Conservation (phyloP, 1,140 invertebrate species). For the Triops longicaudatus region DNA sequence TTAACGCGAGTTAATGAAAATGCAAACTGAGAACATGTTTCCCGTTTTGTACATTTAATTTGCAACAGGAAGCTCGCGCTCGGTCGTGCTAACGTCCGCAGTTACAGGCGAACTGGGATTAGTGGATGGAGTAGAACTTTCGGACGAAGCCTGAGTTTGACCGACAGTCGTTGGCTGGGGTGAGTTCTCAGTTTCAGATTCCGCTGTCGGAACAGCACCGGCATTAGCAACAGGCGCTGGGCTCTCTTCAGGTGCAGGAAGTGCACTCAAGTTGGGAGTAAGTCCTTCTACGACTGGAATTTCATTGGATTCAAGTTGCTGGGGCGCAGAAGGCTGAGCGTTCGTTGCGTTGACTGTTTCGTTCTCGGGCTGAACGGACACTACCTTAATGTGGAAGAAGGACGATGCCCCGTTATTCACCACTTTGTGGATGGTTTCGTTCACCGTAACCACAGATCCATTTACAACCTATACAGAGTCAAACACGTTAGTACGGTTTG, state of each 20-base stretch:
- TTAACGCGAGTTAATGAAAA: too few species aligned
- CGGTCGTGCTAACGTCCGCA: background rate
- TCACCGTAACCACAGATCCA: background rate
- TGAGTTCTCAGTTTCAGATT: background rate
- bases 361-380: background rate
- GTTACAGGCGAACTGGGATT: background rate
- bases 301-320: background rate
- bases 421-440: conserved; percentile 7
- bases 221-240: background rate
- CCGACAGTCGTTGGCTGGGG: background rate
- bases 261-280: background rate
- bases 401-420: background rate
- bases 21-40: too few species aligned
- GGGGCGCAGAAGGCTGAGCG: background rate
- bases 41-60: too few species aligned
- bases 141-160: background rate
- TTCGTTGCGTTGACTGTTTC: background rate
- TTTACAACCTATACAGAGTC: background rate
- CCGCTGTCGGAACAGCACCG: background rate
- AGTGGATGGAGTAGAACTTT: background rate
- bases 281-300: background rate
- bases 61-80: background rate
- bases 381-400: background rate
- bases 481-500: background rate
- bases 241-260: background rate